These are phyloP conservation scores for Cataglyphis rosenhaueri DNA, from an alignment of 2,888 invertebrate species.

Conservation along the genomic window DNA sequence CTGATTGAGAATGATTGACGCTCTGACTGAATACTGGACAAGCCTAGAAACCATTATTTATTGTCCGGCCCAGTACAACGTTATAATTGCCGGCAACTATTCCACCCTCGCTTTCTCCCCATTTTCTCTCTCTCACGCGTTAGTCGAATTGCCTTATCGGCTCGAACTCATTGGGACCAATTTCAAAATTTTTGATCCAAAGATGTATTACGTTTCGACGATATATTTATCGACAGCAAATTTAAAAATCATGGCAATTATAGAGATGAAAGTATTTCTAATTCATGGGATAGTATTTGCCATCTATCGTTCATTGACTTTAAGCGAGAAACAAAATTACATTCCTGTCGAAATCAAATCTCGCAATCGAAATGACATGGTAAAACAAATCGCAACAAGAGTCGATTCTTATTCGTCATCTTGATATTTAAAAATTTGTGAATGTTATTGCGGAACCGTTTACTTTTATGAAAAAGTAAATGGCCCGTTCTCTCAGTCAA, in stretches of 20 bases:
- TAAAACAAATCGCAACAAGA: not conserved
- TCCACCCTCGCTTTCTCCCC: slow-evolving; percentile 66
- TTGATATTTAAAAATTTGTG: not conserved
- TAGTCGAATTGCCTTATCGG: slow-evolving; percentile 76
- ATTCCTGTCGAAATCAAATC: not conserved
- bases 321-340: not conserved
- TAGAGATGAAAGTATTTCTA: not conserved
- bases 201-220: slow-evolving; percentile 34
- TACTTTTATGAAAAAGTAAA: not conserved
- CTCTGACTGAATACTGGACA: slow-evolving; percentile 82
- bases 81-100: slow-evolving; percentile 82
- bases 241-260: slow-evolving; percentile 24
- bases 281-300: not conserved
- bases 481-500: not conserved
- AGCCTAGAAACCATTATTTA: slow-evolving; percentile 83
- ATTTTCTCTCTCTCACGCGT: slow-evolving; percentile 34
- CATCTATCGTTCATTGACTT: not conserved
- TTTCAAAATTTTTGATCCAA: slow-evolving; percentile 13
- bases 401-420: not conserved
- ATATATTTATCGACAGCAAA: slow-evolving; percentile 33
- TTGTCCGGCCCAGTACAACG: slow-evolving; percentile 79
- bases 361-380: not conserved
- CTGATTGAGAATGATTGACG: slow-evolving; percentile 85
- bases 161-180: slow-evolving; percentile 51
- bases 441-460: not conserved